These are phyloP conservation scores for Gambusia holbrooki DNA, from an alignment of 2,113 vertebrate genomes.

Conservation along the genomic window DNA sequence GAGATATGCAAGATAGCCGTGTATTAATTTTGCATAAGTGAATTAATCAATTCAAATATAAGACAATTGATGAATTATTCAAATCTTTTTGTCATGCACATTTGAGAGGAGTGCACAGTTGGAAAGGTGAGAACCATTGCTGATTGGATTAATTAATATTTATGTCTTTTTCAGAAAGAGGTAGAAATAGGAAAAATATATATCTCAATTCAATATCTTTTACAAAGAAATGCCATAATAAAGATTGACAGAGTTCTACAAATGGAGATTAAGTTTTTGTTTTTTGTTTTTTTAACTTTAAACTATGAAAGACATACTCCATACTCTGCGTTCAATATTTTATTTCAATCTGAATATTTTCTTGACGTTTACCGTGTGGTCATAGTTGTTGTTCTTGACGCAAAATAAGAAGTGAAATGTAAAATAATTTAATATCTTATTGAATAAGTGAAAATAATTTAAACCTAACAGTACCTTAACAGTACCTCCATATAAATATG, in stretches of 20 bases:
- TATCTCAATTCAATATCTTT: constrained; percentile 55
- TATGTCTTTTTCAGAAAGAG: constrained; percentile 87
- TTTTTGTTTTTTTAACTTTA: constrained; percentile 46
- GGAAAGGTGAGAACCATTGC: constrained; percentile 74
- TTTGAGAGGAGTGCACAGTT: constrained; percentile 71
- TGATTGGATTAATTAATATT: constrained; percentile 94
- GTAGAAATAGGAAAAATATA: constrained; percentile 67
- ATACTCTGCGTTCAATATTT: constrained; percentile 49
- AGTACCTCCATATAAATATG: not conserved
- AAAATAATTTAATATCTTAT: constrained; percentile 71
- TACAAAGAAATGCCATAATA: constrained; percentile 64
- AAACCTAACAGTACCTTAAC: not conserved
- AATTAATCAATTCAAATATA: constrained; percentile 92
- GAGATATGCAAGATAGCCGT: constrained; percentile 60
- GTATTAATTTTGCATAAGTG: constrained; percentile 91
- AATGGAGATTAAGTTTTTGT: constrained; percentile 29
- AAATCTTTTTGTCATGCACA: constrained; percentile 75
- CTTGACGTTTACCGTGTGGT: constrained; percentile 47
- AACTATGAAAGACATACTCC: constrained; percentile 27
- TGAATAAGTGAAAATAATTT: too few relatives aligned
- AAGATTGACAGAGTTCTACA: constrained; percentile 50
- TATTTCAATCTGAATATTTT: constrained; percentile 55
- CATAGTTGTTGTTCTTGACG: constrained; percentile 52
- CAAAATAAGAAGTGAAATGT: constrained; percentile 50
- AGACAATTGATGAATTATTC: constrained; percentile 96